phyloP scores from a whole-genome alignment of 2,113 vertebrate species.

The Nibea coibor region DNA sequence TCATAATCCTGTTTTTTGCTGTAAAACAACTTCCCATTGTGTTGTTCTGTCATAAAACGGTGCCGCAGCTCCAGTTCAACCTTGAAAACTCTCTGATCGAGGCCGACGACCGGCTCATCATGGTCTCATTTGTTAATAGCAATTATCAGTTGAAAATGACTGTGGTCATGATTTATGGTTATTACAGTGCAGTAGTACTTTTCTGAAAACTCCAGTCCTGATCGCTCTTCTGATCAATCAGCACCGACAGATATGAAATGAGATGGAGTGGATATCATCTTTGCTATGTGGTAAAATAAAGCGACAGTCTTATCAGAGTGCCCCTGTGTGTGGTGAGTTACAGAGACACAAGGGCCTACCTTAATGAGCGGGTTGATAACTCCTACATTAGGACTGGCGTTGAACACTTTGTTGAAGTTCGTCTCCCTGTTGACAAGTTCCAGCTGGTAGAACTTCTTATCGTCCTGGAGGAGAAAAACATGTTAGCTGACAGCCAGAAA shows the following conservation, averaged over 20 bases:
- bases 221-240: conserved; percentile 10
- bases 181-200: background rate
- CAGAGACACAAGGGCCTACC: conserved; percentile 83
- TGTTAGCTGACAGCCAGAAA: conserved; percentile 27
- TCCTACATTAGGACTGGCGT: conserved; percentile 96
- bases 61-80: background rate
- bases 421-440: conserved; percentile 99
- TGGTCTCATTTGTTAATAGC: conserved; percentile 12
- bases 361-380: conserved; percentile 98
- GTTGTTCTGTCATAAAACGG: background rate
- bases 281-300: conserved; percentile 14
- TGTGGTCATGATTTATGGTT: background rate
- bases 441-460: conserved; percentile 99
- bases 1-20: background rate
- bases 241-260: conserved; percentile 49
- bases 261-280: conserved; percentile 59
- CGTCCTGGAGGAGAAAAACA: conserved; percentile 86
- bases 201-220: conserved; percentile 9
- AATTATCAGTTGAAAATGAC: background rate
- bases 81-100: background rate
- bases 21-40: background rate
- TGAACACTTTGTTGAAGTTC: conserved; percentile 99
- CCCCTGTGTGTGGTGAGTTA: conserved; percentile 42
- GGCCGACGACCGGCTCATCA: background rate
- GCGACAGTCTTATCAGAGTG: background rate